phyloP scores from a whole-genome alignment of 2,888 invertebrate species.

The Piscicola geometra region DNA sequence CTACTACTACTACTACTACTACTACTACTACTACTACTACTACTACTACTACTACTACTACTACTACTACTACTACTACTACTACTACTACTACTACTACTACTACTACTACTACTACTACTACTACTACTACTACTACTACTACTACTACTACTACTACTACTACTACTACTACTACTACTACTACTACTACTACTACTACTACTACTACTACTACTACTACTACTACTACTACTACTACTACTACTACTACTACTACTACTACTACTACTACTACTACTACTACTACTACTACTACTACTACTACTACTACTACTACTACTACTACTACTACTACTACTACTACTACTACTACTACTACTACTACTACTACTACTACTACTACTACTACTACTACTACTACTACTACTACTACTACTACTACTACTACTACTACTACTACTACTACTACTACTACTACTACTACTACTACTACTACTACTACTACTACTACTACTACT shows the following conservation, averaged over 20 bases:
- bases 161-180: constrained; percentile 31
- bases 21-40: constrained; percentile 23
- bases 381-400: constrained; percentile 21
- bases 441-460: constrained; percentile 28
- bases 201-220: constrained; percentile 22
- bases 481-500: constrained; percentile 28
- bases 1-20: constrained; percentile 25
- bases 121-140: constrained; percentile 30
- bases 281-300: constrained; percentile 31
- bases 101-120: constrained; percentile 27
- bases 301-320: constrained; percentile 30
- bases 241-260: constrained; percentile 29
- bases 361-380: constrained; percentile 29
- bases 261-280: constrained; percentile 29
- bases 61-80: constrained; percentile 24
- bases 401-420: constrained; percentile 30
- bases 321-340: constrained; percentile 29
- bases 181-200: constrained; percentile 30
- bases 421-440: constrained; percentile 29
- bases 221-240: constrained; percentile 11
- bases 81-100: constrained; percentile 24
- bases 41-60: constrained; percentile 22
- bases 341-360: constrained; percentile 29
- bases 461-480: constrained; percentile 29
- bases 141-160: constrained; percentile 30